Evolutionary conservation across 2,113 vertebrate species (phyloP).

Genomic region (Telmatochromis sp.): DNA sequence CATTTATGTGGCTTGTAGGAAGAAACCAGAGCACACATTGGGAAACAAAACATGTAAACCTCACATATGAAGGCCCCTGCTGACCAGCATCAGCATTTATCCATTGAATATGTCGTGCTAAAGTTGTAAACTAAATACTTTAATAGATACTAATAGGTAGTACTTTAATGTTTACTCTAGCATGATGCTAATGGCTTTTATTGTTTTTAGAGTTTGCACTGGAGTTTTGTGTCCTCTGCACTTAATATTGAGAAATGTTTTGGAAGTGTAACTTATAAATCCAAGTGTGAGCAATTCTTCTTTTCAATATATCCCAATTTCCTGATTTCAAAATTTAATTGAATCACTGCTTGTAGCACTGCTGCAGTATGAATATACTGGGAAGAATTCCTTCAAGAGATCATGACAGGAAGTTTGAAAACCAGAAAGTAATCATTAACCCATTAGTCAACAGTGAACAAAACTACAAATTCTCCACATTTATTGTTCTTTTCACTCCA

Average conservation of each 20-base stretch:
- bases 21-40: background rate
- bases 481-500: background rate
- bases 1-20: background rate
- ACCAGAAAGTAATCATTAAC: background rate
- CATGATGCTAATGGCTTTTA: background rate
- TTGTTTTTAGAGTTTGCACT: background rate
- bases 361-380: background rate
- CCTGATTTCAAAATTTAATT: background rate
- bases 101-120: background rate
- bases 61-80: background rate
- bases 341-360: background rate
- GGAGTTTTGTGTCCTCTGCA: background rate
- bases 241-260: background rate
- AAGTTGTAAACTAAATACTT: background rate
- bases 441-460: background rate
- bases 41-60: background rate
- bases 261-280: background rate
- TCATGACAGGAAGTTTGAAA: conserved; percentile 6
- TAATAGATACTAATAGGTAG: background rate
- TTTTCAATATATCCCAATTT: background rate
- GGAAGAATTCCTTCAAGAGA: background rate
- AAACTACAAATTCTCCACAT: background rate
- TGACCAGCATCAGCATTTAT: background rate
- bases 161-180: background rate
- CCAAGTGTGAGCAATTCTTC: background rate